These are phyloP conservation scores for Catocala fraxini DNA, from an alignment of 2,888 invertebrate species.

Conservation along the genomic window DNA sequence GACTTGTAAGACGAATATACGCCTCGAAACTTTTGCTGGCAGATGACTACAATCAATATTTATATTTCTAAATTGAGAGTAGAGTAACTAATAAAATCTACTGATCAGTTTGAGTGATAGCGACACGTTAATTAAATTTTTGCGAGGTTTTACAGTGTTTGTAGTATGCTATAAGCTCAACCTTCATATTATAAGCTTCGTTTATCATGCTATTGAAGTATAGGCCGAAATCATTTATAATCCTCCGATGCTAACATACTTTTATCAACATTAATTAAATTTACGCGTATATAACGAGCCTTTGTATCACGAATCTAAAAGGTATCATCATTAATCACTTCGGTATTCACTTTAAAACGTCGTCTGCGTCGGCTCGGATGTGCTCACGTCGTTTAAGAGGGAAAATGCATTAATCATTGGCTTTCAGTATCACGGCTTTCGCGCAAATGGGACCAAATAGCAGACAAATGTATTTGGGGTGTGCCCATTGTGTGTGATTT, in stretches of 20 bases:
- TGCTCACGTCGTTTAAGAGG: conserved; percentile 1
- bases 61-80: no score
- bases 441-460: not conserved
- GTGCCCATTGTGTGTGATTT: conserved; percentile 7
- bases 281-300: conserved; percentile 20
- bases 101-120: no score
- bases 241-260: conserved; percentile 24
- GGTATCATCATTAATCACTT: conserved; percentile 36
- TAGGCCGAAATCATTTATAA: conserved; percentile 16
- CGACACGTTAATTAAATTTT: no score
- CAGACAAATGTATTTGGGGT: not conserved
- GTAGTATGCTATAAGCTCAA: no score
- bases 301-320: conserved; percentile 25
- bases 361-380: not conserved
- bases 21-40: no score
- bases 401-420: conserved; percentile 11
- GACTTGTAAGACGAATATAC: no score
- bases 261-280: conserved; percentile 24
- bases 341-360: conserved; percentile 2
- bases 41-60: no score
- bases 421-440: conserved; percentile 7
- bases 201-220: no score
- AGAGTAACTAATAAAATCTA: no score
- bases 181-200: no score
- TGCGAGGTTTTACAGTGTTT: no score